Evolutionary conservation across 2,113 vertebrate species (phyloP).

Genomic region (Raja brachyura): DNA sequence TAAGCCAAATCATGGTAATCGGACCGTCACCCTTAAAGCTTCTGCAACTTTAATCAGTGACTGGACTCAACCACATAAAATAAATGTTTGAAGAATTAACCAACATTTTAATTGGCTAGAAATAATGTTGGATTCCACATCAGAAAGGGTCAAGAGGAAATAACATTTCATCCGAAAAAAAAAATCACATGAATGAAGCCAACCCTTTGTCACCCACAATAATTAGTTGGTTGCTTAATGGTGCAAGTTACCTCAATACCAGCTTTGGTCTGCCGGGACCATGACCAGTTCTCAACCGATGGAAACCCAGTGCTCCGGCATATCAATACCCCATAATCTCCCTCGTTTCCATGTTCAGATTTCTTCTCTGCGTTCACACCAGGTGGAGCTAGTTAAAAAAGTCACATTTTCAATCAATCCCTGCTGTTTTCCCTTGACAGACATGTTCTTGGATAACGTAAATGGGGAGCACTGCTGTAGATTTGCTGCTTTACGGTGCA

Average conservation of each 20-base stretch:
- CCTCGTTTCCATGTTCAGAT: constrained; percentile 75
- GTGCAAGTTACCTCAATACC: constrained; percentile 35
- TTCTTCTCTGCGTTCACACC: constrained; percentile 66
- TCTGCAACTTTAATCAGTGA: neutral
- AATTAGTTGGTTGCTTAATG: neutral
- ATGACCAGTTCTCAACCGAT: constrained; percentile 45
- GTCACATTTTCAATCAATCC: neutral
- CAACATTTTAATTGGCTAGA: neutral
- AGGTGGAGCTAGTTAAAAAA: constrained; percentile 54
- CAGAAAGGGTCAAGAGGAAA: neutral
- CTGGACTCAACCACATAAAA: neutral
- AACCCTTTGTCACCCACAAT: neutral
- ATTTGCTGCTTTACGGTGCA: too few species aligned
- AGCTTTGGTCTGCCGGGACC: constrained; percentile 49
- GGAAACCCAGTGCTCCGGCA: constrained; percentile 70
- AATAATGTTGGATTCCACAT: neutral
- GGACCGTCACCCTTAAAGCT: neutral
- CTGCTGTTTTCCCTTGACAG: neutral
- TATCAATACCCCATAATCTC: constrained; percentile 58
- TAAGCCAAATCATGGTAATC: neutral
- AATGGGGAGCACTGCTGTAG: neutral
- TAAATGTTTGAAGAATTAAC: too few species aligned
- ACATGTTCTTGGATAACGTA: neutral
- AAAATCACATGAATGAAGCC: neutral
- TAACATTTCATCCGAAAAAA: neutral